Evolutionary conservation across 2,888 invertebrate genomes (phyloP).

Genomic region (Tipula unca): DNA sequence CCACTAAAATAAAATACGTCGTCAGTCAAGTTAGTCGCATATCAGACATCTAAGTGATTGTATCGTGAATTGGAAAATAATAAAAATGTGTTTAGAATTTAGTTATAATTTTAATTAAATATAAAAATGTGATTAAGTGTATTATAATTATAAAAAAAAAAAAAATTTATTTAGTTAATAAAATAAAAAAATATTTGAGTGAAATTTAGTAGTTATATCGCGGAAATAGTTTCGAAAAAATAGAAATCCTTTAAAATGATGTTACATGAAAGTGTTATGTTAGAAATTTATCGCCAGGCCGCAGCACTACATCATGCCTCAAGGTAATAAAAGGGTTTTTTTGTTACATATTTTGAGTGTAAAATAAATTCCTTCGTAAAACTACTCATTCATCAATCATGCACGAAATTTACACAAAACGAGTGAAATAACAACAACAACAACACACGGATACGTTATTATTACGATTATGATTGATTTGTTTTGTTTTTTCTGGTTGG

Average conservation of each 20-base stretch:
- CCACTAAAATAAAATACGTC: neutral
- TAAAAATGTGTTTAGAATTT: neutral
- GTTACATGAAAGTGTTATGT: constrained; percentile 44
- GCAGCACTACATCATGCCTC: constrained; percentile 33
- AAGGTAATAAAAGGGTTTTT: constrained; percentile 32
- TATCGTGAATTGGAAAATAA: neutral
- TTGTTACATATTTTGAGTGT: neutral
- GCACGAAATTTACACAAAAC: neutral
- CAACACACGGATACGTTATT: neutral
- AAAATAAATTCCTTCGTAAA: neutral
- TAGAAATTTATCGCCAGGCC: constrained; percentile 44
- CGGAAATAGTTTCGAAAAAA: constrained; percentile 15
- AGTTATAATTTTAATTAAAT: neutral
- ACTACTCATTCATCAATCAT: neutral
- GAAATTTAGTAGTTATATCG: neutral
- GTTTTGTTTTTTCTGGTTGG: constrained; percentile 14
- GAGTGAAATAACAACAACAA: neutral
- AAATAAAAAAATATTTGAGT: neutral
- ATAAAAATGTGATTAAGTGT: neutral
- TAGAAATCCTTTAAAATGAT: constrained; percentile 34
- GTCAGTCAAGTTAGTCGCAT: neutral
- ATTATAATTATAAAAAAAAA: neutral
- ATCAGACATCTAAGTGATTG: neutral
- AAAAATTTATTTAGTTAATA: neutral
- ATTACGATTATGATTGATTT: constrained; percentile 3